Evolutionary conservation across 2,113 vertebrate species (phyloP), one percentile per base, ranked within the genome.

Genomic region (Dipodomys stephensi): DNA sequence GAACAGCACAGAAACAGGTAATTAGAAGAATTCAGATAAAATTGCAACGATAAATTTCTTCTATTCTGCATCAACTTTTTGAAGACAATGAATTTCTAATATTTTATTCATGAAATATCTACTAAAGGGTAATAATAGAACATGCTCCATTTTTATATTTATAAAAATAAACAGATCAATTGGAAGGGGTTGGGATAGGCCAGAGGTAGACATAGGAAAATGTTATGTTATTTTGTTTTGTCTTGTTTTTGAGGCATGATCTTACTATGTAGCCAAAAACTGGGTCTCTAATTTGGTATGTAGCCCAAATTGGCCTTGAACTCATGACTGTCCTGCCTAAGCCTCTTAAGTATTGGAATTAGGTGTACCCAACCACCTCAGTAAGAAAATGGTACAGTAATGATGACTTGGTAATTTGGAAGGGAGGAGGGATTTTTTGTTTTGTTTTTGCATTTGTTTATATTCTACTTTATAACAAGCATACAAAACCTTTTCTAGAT

Each of bases 21-120:
- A 7, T 83, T 44, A 84, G 81, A 69, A 93, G 90, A 92, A 72
- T 2, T n/a, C 74, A 77, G 27, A 71, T 91, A 90, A 94, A 80
- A 74, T 15, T 71, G 18, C 23, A 87, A 74, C 71, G 57, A 60
- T 19, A 32, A 83, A 35, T 82, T 84, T 78, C 71, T 91, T 87
- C 46, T 60, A 32, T 64, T 92, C 87, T 81, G 23, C 27, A 27
- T 39, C 53, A 93, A 68, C 11, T 68, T 86, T 94, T 85, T 60
- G n/a, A 76, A 30, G 4, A 87, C 53, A 44, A 13, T 57, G 53
- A 68, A 72, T n/a, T 46, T 22, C 27, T 87, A 95, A 81, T 62
- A 83, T 44, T 90, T 46, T 44, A 91, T 74, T 35, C 49, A 82
- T 15, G n/a, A 90, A 64, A 2, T 65, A 83, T n/a, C 72, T 79